Base-by-base conservation (phyloP, 2,797 vertebrate species). In the Xerus rutilus region DNA sequence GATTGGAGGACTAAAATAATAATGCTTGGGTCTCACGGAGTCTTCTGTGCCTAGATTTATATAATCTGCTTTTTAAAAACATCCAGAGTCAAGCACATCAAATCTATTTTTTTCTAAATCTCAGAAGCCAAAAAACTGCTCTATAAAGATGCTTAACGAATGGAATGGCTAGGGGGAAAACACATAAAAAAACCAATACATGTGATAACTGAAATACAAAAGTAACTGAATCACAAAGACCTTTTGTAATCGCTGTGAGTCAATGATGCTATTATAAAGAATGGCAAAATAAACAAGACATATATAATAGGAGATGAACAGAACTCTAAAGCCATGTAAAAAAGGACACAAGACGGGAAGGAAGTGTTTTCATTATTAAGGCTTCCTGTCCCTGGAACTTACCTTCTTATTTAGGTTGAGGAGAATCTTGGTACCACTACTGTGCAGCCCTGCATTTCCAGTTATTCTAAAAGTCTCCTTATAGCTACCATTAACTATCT, bases 41-140 rank as follows among this genome's bases (percentile, higher is more conserved):
- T 64, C 76, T 92, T 28, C 18, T 76, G 18, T 32, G 54, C n/a
- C 62, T 92, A 74, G 5, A 89, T 59, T 86, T 79, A 92, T 49
- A 13, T 70, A 88, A 92, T 83, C 21, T 88, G 25, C 23, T 92
- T 95, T 96, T 43, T 78, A 67, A 96, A 94, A 95, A 20, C 5
- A 65, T 65, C 21, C 43, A 15, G 3, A 93, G 12, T 77, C 79
- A 92, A 39, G 6, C 32, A 78, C 21, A 89, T 70, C 11, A 35
- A 67, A 52, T 93, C 21, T 30, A 49, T 73, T 89, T 77, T 90
- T 89, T 87, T 35, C 70, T 39, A 30, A 76, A 93, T 59, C 69
- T 10, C 23, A 59, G 32, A 91, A 65, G 39, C 12, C 23, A 86
- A 28, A 7, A 86, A 67, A 89, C 32, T 54, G 32, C 81, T 78